These are phyloP conservation scores for Pristionchus maxplancki DNA, from an alignment of 2,888 invertebrate species.

Conservation along the genomic window DNA sequence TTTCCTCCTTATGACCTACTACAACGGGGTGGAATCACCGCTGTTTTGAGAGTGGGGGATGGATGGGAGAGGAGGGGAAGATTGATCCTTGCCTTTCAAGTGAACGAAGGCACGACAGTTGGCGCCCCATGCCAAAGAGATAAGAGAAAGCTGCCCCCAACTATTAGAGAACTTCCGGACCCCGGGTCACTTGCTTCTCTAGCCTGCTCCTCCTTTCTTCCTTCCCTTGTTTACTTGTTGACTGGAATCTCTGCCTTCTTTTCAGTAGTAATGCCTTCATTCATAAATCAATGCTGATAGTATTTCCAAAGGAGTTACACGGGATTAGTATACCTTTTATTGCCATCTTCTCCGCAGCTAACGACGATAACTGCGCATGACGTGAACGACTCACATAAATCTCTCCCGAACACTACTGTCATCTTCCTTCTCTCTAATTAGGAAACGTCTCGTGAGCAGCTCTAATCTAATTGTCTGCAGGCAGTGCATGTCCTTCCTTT, in stretches of 20 bases:
- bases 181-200: constrained; percentile 19
- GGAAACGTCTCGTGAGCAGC: neutral
- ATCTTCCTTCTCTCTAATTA: too few species aligned
- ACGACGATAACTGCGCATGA: too few species aligned
- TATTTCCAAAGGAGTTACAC: too few species aligned
- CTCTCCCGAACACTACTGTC: too few species aligned
- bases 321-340: too few species aligned
- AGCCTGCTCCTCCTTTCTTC: neutral
- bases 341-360: too few species aligned
- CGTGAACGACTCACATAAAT: too few species aligned
- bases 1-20: constrained; percentile 32
- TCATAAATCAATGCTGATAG: too few species aligned
- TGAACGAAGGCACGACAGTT: constrained; percentile 34
- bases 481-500: neutral
- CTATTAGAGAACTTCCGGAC: constrained; percentile 45
- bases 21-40: neutral
- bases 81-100: constrained; percentile 50
- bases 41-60: constrained; percentile 21
- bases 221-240: neutral
- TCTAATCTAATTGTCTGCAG: neutral
- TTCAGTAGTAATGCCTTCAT: too few species aligned
- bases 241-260: too few species aligned
- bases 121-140: constrained; percentile 11
- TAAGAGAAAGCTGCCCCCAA: neutral
- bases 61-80: constrained; percentile 22